Base-by-base conservation (phyloP, 2,888 invertebrate species). In the Drosophila differens region DNA sequence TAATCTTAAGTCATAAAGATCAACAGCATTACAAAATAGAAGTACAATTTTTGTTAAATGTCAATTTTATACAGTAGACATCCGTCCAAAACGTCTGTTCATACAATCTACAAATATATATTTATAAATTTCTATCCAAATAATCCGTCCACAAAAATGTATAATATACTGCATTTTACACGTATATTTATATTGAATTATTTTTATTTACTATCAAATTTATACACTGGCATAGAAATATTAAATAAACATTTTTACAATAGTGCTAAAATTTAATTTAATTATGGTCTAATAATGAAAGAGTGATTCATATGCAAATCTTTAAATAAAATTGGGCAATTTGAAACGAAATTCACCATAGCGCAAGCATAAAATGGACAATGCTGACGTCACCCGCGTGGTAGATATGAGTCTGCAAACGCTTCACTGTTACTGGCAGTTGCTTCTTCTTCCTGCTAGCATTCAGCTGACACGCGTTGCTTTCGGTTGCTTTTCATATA, bases 391-490 rank as follows among this genome's bases (percentile, higher is more conserved):
- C 73, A 74, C 12, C 1, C 0, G 22, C 22, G 64, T 49, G 64
- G 57, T 76, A 33, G 19, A 39, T 28, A 30, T 37, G n/a, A 3
- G 25, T 28, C 12, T 37, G 52, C 47, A 14, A 1, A 4, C 44
- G 61, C 9, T 59, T 58, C 61, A 9, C 9, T 62, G 73, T 4
- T 65, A 78, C 44, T 72, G 76, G 39, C 72, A 61, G 4, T 63
- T 47, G 25, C 1, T 32, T 67, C 77, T 76, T 63, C 76, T 73
- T 77, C 73, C 62, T 73, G 51, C n/a, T 19, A 16, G 35, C 61
- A 73, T 73, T 77, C 79, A 79, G 76, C 80, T 79, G 79, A 79
- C 79, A 79, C 79, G 79, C 79, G 79, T 80, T 80, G 78, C 75
- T 79, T 79, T 79, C 64, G 33, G 67, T 41, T 70, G 68, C 1